Conservation (phyloP, 1,140 invertebrate species). For the Cyclargus thomasi region DNA sequence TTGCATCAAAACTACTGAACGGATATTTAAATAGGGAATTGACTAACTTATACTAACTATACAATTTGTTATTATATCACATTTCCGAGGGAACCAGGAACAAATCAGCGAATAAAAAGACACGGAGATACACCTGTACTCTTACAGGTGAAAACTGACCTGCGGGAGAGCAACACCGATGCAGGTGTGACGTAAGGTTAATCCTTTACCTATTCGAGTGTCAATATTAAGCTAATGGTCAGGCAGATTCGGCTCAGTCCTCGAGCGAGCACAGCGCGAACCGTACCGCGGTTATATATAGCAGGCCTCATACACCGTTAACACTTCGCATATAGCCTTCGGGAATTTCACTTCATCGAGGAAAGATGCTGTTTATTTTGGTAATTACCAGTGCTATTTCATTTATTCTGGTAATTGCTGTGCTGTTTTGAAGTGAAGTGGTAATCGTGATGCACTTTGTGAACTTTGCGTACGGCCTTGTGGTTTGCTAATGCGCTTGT, state of each 20-base stretch:
- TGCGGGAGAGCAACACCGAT: background rate
- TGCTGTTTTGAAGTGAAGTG: slow-evolving; percentile 12
- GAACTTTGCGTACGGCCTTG: slow-evolving; percentile 30
- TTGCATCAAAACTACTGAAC: no score
- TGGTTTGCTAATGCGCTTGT: background rate
- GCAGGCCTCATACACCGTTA: slow-evolving; percentile 63
- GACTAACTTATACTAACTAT: no score
- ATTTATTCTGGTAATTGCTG: slow-evolving; percentile 7
- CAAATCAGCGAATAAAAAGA: no score
- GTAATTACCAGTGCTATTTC: slow-evolving; percentile 43
- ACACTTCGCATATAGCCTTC: slow-evolving; percentile 59
- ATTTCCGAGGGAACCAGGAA: no score
- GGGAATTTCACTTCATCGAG: slow-evolving; percentile 56
- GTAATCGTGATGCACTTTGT: slow-evolving; percentile 25
- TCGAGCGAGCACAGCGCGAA: slow-evolving; percentile 39
- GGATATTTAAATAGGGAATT: no score
- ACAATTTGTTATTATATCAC: no score
- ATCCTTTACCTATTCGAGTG: slow-evolving; percentile 49
- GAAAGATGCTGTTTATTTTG: slow-evolving; percentile 49
- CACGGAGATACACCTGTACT: no score
- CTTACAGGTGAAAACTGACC: background rate
- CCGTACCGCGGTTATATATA: slow-evolving; percentile 57
- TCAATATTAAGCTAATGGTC: slow-evolving; percentile 49
- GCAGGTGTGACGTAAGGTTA: slow-evolving; percentile 36
- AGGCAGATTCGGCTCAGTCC: slow-evolving; percentile 60